Evolutionary conservation across 2,797 vertebrate genomes (phyloP), one percentile per base, ranked within the genome.

Genomic region (Lithobates sylvaticus): DNA sequence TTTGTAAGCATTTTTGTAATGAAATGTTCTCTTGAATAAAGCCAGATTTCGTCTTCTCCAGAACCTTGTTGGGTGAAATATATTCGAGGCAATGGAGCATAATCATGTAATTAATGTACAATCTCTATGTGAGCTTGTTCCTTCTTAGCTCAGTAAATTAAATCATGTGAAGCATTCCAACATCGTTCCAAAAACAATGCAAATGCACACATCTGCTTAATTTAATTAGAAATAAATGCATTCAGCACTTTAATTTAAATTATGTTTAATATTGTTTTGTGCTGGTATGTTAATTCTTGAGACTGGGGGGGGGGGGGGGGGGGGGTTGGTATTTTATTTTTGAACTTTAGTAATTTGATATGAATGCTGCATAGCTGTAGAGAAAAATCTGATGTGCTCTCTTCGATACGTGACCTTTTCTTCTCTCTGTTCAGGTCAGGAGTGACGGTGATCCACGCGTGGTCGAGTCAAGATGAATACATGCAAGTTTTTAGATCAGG

Each of bases 401-500:
- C 21, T 18, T 23, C 21, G 3, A 23, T 23, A 4, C 21, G 8
- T 61, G 54, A 61, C 54, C 21, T 23, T 23, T 21, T 61, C 54
- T 81, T 76, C 42, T 81, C 65, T 82, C 15, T 77, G 15, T 10
- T 15, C 75, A 86, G 85, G 69, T 73, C 23, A 6, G n/a, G 58
- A 73, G 44, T 83, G 26, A 54, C 13, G 9, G 4, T 29, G 29
- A 61, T 58, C 47, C 61, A 42, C 29, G 10, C n/a, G 54, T 61
- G n/a, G 36, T 1, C 13, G 72, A 39, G 47, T 42, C 65, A 79
- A 88, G 88, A 93, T 92, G 91, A 92, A 88, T 76, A 79, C 83
- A 61, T 89, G 91, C 84, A 92, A 90, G 91, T 95, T 97, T 90
- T 97, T 97, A 96, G 96, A 96, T 93, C 96, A 97, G 92, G 96